A percentile compares a stretch with the other conserved stretches of the same genome.
Conservation (phyloP, 2,797 vertebrate genomes). For the Pogoniulus pusillus region DNA sequence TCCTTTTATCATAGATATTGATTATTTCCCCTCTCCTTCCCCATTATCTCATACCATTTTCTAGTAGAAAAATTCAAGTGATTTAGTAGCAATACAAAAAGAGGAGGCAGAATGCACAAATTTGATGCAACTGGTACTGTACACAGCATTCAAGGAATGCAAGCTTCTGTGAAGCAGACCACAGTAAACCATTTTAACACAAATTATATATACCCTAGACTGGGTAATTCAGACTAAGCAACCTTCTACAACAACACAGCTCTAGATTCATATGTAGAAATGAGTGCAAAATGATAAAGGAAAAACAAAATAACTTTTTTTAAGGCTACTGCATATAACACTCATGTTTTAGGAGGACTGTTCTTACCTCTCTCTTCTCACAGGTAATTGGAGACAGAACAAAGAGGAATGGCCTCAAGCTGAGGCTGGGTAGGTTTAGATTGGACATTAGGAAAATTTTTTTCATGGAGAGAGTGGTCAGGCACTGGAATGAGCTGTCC, state of each 20-base stretch:
- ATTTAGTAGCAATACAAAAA: not conserved
- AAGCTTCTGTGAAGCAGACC: not conserved
- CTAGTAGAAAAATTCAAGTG: not conserved
- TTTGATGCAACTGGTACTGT: not conserved
- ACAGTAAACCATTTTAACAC: not conserved
- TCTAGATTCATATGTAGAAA: not conserved
- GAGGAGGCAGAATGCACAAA: not conserved
- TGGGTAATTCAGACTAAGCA: not conserved
- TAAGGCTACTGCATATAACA: not conserved
- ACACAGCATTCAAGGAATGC: not conserved
- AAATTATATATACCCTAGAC: not conserved
- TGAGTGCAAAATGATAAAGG: not conserved
- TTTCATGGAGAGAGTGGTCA: no score
- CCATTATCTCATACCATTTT: not conserved
- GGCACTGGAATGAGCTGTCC: no score
- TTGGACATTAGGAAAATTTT: no score
- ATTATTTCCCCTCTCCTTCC: not conserved
- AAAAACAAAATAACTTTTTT: not conserved
- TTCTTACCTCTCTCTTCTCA: no score
- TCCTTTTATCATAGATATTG: not conserved
- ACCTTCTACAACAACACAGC: not conserved
- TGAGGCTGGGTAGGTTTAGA: no score
- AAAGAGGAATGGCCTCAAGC: no score
- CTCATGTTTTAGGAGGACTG: not conserved
- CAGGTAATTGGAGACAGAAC: no score